Conservation (phyloP, 1,140 invertebrate genomes). For the Sycobia sp. region DNA sequence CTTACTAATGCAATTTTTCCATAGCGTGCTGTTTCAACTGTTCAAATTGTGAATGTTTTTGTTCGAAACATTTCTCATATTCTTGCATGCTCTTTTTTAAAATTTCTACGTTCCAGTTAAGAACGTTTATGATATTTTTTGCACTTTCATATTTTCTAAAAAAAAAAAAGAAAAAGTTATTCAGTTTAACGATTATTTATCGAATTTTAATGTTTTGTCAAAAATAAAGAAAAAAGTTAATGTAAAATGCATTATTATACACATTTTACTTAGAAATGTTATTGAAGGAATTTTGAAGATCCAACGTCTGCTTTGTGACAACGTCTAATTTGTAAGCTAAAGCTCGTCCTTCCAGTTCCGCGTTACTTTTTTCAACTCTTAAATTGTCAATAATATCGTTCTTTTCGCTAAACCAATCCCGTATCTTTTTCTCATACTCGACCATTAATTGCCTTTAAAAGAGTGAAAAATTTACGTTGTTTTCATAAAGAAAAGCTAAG, state of each 20-base stretch:
- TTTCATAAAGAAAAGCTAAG: no score
- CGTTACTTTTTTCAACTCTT: constrained; percentile 18
- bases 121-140: constrained; percentile 31
- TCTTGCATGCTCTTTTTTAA: constrained; percentile 35
- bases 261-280: constrained; percentile 35
- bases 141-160: constrained; percentile 39
- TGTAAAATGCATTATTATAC: background rate
- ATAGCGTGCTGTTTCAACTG: constrained; percentile 39
- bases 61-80: constrained; percentile 31
- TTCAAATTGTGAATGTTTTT: constrained; percentile 36
- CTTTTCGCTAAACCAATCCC: constrained; percentile 33
- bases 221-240: no score
- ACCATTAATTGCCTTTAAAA: constrained; percentile 30
- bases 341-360: constrained; percentile 7
- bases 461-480: no score
- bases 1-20: constrained; percentile 36
- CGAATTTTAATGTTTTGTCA: constrained; percentile 1
- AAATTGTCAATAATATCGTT: constrained; percentile 33
- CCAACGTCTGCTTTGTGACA: constrained; percentile 30
- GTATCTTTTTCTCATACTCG: constrained; percentile 36
- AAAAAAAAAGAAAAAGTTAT: no score
- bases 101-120: constrained; percentile 36
- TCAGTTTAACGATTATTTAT: background rate
- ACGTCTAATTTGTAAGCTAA: constrained; percentile 30
- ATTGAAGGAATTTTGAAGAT: constrained; percentile 34